Conservation (phyloP, 2,797 vertebrate genomes). For the Pseudomugil gertrudae region DNA sequence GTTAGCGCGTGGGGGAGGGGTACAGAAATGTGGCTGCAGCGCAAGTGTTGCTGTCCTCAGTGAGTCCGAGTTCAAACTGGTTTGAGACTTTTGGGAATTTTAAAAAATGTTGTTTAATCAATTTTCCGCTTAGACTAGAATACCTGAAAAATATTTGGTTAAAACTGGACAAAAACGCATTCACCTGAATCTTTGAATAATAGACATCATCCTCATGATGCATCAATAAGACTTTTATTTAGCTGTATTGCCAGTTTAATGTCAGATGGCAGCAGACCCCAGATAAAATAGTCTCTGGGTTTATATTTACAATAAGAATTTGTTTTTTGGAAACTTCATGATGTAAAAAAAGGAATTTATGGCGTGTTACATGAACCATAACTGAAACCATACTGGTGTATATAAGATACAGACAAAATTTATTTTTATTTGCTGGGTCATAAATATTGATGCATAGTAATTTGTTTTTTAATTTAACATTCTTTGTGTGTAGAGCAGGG, state of each 20-base stretch:
- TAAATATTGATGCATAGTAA: too few relatives aligned
- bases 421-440: too few relatives aligned
- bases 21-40: conserved; percentile 50
- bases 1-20: conserved; percentile 83
- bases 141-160: background rate
- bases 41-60: conserved; percentile 14
- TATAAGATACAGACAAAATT: too few relatives aligned
- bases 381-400: too few relatives aligned
- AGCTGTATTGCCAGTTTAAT: background rate
- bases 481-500: too few relatives aligned
- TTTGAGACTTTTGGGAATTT: conserved; percentile 27
- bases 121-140: background rate
- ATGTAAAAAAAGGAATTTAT: background rate
- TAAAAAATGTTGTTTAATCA: background rate
- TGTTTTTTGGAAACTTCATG: background rate
- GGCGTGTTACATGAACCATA: too few relatives aligned
- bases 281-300: background rate
- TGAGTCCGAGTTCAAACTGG: conserved; percentile 13
- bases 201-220: background rate
- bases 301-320: too few relatives aligned
- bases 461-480: too few relatives aligned
- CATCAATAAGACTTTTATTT: background rate
- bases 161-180: background rate
- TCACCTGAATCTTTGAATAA: background rate
- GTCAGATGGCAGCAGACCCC: background rate